A percentile compares a stretch with the other conserved stretches of the same genome.
phyloP scores from a whole-genome alignment of 1,140 invertebrate species.

The Apis laboriosa region DNA sequence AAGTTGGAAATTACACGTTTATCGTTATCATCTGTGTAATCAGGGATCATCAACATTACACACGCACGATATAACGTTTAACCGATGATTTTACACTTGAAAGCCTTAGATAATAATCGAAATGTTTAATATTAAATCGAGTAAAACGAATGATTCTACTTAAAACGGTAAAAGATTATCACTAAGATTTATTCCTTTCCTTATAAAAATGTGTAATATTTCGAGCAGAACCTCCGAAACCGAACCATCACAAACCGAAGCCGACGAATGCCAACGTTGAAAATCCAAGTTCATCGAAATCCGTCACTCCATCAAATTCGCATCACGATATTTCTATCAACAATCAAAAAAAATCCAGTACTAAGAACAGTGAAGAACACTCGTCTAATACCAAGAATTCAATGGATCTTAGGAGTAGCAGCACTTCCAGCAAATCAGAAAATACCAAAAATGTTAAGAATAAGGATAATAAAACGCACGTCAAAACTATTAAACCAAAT shows the following conservation, averaged over 20 bases:
- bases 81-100: constrained; percentile 3
- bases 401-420: no score
- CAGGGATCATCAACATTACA: not conserved
- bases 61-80: not conserved
- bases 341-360: no score
- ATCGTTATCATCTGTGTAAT: constrained; percentile 3
- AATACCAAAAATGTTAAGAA: not conserved
- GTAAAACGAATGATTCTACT: not conserved
- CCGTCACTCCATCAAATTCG: not conserved
- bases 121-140: not conserved
- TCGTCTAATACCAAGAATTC: no score
- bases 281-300: not conserved
- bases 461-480: not conserved
- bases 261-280: not conserved
- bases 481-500: constrained; percentile 24
- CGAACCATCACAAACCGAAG: no score
- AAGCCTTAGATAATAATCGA: constrained; percentile 3
- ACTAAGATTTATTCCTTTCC: not conserved
- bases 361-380: no score
- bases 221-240: not conserved
- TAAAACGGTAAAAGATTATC: not conserved
- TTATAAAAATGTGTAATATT: not conserved
- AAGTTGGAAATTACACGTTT: not conserved
- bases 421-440: accelerated
- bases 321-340: no score